Conservation (phyloP, 2,797 vertebrate species). For the Ceyx erithaca region DNA sequence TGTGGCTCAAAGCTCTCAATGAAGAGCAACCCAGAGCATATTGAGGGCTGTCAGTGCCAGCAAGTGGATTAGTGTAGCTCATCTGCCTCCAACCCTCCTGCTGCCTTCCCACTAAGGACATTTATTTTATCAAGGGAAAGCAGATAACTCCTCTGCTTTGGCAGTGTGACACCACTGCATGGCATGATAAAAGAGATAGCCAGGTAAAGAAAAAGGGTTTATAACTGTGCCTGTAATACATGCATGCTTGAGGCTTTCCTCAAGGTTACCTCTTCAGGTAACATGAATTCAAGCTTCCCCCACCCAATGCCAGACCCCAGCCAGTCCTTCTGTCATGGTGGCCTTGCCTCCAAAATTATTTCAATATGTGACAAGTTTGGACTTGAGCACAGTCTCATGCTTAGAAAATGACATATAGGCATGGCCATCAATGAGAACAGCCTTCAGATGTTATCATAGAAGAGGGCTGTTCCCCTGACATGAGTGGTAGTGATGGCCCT, state of each 20-base stretch:
- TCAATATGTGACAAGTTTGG: neutral
- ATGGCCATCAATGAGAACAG: neutral
- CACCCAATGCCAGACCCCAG: neutral
- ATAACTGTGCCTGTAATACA: neutral
- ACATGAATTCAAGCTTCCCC: neutral
- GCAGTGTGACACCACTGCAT: neutral
- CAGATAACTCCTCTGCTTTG: neutral
- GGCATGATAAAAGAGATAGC: neutral
- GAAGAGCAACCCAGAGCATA: neutral
- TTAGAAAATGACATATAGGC: neutral
- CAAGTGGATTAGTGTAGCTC: neutral
- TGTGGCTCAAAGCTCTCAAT: accelerated
- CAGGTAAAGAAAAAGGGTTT: neutral
- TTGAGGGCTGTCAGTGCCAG: neutral
- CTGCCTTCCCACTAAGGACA: neutral
- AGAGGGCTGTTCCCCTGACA: conserved; percentile 15
- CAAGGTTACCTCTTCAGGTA: no score
- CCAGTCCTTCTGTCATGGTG: neutral
- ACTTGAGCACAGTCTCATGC: neutral
- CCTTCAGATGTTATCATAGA: neutral
- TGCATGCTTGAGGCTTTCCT: neutral
- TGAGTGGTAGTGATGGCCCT: conserved; percentile 21
- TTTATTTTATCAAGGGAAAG: neutral
- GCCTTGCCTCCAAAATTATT: neutral
- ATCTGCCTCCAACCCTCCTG: neutral